phyloP scores from a whole-genome alignment of 2,113 vertebrate genomes.

The Albula goreensis region DNA sequence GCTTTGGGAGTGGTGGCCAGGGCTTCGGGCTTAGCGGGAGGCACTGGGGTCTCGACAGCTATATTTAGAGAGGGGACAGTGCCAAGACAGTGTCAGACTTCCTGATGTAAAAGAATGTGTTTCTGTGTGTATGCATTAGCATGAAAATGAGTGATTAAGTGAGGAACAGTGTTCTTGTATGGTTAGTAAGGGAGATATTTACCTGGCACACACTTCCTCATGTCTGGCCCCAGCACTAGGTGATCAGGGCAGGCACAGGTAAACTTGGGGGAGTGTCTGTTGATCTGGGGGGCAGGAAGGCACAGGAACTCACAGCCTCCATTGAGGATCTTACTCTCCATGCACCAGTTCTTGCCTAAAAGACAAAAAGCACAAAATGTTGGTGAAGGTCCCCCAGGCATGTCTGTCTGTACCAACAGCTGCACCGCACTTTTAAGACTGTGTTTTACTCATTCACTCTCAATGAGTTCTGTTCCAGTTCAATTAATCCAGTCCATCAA shows the following conservation, averaged over 20 bases:
- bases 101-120: not conserved
- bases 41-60: not conserved
- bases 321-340: conserved; percentile 48
- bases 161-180: not conserved
- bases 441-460: not conserved
- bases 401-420: not conserved
- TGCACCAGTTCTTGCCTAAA: conserved; percentile 81
- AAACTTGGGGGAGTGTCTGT: conserved; percentile 73
- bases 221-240: conserved; percentile 65
- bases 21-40: conserved; percentile 10
- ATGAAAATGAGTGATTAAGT: not conserved
- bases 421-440: not conserved
- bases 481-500: not conserved
- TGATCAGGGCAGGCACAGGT: conserved; percentile 83
- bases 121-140: not conserved
- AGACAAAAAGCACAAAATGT: not conserved
- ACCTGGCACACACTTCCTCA: conserved; percentile 75
- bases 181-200: not conserved
- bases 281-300: conserved; percentile 79
- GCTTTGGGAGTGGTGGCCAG: not conserved
- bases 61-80: conserved; percentile 13
- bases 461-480: not conserved
- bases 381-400: not conserved
- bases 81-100: not conserved
- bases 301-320: conserved; percentile 86